These are phyloP conservation scores for Podarcis lilfordi DNA, from an alignment of 2,797 vertebrate species.

Conservation along the genomic window DNA sequence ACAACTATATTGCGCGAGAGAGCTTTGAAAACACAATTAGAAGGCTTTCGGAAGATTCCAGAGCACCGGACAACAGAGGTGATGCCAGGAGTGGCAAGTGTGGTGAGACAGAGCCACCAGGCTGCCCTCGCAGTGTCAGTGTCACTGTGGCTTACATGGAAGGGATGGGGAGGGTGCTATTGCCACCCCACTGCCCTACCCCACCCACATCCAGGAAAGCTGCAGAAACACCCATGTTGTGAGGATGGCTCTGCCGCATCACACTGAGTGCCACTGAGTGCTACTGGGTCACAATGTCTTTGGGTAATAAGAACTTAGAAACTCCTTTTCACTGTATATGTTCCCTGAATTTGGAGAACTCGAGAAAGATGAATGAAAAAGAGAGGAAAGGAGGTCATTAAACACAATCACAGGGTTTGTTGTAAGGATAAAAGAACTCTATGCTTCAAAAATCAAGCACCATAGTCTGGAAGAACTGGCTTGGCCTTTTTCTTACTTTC, in stretches of 20 bases:
- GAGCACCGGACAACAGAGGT: too few species aligned
- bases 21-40: neutral
- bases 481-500: slow-evolving; percentile 51
- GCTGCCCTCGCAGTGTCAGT: too few species aligned
- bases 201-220: too few species aligned
- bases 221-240: too few species aligned
- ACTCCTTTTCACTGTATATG: neutral
- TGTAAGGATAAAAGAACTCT: slow-evolving; percentile 55
- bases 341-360: slow-evolving; percentile 29
- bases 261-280: too few species aligned
- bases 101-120: too few species aligned
- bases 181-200: too few species aligned
- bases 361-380: slow-evolving; percentile 11
- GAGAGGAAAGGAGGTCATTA: slow-evolving; percentile 38
- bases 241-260: too few species aligned
- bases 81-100: too few species aligned
- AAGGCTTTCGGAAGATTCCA: neutral
- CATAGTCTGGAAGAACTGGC: slow-evolving; percentile 36
- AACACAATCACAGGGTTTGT: slow-evolving; percentile 56
- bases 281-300: neutral
- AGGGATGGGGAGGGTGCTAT: too few species aligned
- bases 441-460: slow-evolving; percentile 47
- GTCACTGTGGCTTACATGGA: too few species aligned
- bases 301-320: neutral
- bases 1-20: neutral